These are phyloP conservation scores for Leptodactylus fuscus DNA, from an alignment of 2,113 vertebrate species.

Conservation along the genomic window DNA sequence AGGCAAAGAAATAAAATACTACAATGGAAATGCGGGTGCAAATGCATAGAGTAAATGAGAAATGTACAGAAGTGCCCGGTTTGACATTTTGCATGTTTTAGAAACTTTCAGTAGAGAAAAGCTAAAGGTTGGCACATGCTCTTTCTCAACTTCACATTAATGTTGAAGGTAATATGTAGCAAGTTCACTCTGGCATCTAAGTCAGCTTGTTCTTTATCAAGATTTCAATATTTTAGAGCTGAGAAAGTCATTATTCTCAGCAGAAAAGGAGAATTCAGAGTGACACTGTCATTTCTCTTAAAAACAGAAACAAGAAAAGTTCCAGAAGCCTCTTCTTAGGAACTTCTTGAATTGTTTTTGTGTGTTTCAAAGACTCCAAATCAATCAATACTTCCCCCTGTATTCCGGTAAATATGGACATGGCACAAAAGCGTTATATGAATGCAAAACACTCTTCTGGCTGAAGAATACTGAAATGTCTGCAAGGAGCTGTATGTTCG, in stretches of 20 bases:
- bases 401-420: constrained; percentile 14
- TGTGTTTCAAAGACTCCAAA: not conserved
- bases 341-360: constrained; percentile 13
- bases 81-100: constrained; percentile 5
- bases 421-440: constrained; percentile 8
- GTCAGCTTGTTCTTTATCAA: constrained; percentile 17
- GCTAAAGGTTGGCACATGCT: constrained; percentile 29
- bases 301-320: constrained; percentile 2
- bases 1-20: not conserved
- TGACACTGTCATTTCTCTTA: constrained; percentile 16
- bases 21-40: not conserved
- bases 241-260: constrained; percentile 40
- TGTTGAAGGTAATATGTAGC: constrained; percentile 37
- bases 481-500: not conserved
- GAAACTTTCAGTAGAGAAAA: constrained; percentile 1
- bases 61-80: not conserved
- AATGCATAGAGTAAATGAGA: not conserved
- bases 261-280: constrained; percentile 17
- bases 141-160: constrained; percentile 36
- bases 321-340: not conserved
- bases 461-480: constrained; percentile 1
- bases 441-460: not conserved
- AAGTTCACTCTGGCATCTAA: constrained; percentile 43
- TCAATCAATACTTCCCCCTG: not conserved
- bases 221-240: constrained; percentile 35